Base-by-base conservation (phyloP, 2,888 invertebrate genomes). In the Cyrtodaria siliqua region DNA sequence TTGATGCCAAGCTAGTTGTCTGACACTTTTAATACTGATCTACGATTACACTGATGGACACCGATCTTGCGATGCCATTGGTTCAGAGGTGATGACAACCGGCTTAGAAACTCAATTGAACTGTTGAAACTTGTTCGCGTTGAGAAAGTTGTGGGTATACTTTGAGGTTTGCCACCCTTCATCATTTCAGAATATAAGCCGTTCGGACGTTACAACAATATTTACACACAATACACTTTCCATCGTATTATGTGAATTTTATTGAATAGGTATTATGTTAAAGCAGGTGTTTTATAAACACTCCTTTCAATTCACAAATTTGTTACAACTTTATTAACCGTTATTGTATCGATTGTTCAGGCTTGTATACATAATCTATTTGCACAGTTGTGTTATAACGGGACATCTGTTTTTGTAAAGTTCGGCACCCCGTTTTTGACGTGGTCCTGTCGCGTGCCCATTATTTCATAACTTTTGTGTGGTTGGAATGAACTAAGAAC, bases 251-350 rank as follows among this genome's bases (percentile, higher is more conserved):
- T 71, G 71, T 52, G 59, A 71, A 71, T 18, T 12, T 23, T 24
- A n/a, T 52, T 53, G 42, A 59, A 57, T 59, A 61, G 20, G 59
- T 23, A 63, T 55, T 52, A 62, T 42, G 20, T 20, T 42, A 38
- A 23, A 53, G 71, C 71, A 71, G 71, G 71, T 71, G 71, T 40
- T 63, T 64, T 49, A 53, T 59, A 64, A 71, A 64, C 64, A 71
- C 50, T 29, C 68, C 49, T 44, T 68, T 55, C 64, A 62, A 62
- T 24, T 40, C 2, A 26, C 62, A 40, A 60, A 50, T 44, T 57
- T 53, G 29, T 42, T 29, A 38, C 4, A 40, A 44, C 20, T 61
- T 40, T 18, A 55, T 55, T 9, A n/a, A 67, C 24, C 42, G 63
- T 55, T 60, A 69, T 38, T 50, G 62, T 52, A 38, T 42, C 66